A percentile compares a stretch with the other conserved stretches of the same genome.
phyloP scores from a whole-genome alignment of 2,113 vertebrate genomes.

The Ammospiza nelsoni region DNA sequence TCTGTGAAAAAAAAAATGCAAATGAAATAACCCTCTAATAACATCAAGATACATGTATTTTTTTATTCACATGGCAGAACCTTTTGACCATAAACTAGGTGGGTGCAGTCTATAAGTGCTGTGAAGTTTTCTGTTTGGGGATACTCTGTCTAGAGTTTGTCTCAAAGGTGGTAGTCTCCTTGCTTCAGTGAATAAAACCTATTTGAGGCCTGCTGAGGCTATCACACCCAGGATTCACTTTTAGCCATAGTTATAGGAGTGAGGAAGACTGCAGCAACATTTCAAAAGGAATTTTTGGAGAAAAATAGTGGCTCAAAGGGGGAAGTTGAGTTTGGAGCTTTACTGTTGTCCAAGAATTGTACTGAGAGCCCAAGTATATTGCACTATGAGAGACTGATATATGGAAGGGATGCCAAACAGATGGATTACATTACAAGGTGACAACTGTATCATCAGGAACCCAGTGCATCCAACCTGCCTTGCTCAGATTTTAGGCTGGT shows the following conservation, averaged over 20 bases:
- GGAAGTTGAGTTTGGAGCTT: not conserved
- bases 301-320: not conserved
- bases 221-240: not conserved
- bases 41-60: not conserved
- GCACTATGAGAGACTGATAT: too few species aligned
- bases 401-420: not conserved
- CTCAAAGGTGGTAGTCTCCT: not conserved
- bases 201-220: not conserved
- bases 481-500: not conserved
- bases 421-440: not conserved
- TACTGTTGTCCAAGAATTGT: not conserved
- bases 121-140: not conserved
- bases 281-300: not conserved
- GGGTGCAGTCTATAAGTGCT: not conserved
- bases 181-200: not conserved
- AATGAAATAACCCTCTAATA: constrained; percentile 19
- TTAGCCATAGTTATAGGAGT: not conserved
- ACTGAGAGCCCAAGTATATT: not conserved
- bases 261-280: not conserved
- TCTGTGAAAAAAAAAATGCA: not conserved
- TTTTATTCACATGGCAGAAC: not conserved
- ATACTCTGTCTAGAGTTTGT: not conserved
- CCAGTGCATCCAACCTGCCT: not conserved
- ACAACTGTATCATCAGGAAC: not conserved
- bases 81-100: not conserved